Percentiles rank a stretch among this genome's conserved stretches.
Conservation (phyloP, 2,797 vertebrate species). For the Chromobotia macracanthus region DNA sequence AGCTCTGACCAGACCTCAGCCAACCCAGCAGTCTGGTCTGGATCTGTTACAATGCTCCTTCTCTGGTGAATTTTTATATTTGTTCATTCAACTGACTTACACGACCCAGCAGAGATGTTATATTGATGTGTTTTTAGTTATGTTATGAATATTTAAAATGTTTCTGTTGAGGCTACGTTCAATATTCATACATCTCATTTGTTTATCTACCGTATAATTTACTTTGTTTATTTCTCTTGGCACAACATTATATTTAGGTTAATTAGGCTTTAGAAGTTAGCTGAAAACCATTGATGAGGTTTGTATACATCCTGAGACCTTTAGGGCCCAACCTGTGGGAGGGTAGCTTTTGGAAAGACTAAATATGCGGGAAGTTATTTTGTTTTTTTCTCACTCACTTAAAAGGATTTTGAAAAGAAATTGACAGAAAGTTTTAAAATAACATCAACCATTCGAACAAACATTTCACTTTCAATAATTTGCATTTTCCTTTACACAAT, state of each 20-base stretch:
- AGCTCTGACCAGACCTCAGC: constrained; percentile 60
- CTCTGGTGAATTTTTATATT: neutral
- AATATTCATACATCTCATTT: constrained; percentile 37
- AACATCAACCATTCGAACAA: constrained; percentile 83
- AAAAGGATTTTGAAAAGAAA: no score
- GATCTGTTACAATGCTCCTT: constrained; percentile 62
- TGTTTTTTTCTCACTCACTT: constrained; percentile 62
- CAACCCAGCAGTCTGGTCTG: constrained; percentile 55
- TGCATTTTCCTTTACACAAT: constrained; percentile 74
- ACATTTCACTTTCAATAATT: constrained; percentile 85
- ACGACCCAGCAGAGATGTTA: neutral
- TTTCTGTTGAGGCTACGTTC: constrained; percentile 8
- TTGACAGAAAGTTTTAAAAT: constrained; percentile 63
- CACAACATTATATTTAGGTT: constrained; percentile 49
- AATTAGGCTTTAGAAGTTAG: constrained; percentile 51
- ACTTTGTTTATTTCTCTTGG: constrained; percentile 33
- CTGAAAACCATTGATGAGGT: constrained; percentile 43
- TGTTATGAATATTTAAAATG: constrained; percentile 22
- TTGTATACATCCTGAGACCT: constrained; percentile 57
- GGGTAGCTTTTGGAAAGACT: constrained; percentile 61
- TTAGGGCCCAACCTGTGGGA: constrained; percentile 45
- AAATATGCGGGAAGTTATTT: constrained; percentile 73
- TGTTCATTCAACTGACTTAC: neutral
- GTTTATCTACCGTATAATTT: constrained; percentile 28
- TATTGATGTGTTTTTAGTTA: constrained; percentile 4